phyloP scores from a whole-genome alignment of 2,113 vertebrate genomes.

The Tenrec ecaudatus region DNA sequence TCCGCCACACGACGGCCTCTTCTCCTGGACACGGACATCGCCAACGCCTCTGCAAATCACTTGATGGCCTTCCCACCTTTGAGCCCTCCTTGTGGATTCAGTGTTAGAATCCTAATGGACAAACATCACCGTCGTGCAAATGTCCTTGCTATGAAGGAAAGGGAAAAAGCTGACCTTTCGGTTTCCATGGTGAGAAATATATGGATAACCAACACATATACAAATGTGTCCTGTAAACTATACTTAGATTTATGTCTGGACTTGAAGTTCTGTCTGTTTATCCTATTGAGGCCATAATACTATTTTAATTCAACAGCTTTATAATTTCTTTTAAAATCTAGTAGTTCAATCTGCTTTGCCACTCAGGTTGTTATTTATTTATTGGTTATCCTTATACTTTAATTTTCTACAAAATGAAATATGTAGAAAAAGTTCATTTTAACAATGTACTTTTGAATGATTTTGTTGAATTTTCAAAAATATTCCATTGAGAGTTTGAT shows the following conservation, averaged over 20 bases:
- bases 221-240: neutral
- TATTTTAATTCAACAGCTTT: conserved; percentile 37
- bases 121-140: neutral
- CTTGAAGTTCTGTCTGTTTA: neutral
- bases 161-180: neutral
- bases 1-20: neutral
- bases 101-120: neutral
- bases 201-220: neutral
- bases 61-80: neutral
- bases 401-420: neutral
- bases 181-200: neutral
- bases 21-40: neutral
- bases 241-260: conserved; percentile 5
- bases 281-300: neutral
- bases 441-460: conserved; percentile 29
- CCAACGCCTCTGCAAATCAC: neutral
- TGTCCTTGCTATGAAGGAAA: neutral
- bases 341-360: neutral
- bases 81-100: conserved; percentile 24
- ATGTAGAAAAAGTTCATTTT: neutral
- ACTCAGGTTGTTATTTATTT: neutral
- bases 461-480: conserved; percentile 51
- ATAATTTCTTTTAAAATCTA: conserved; percentile 44
- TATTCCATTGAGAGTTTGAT: conserved; percentile 2
- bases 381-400: neutral